Percentiles rank a stretch among this genome's conserved stretches.
Conservation (phyloP, 2,888 invertebrate genomes). For the Conomelus anceps region DNA sequence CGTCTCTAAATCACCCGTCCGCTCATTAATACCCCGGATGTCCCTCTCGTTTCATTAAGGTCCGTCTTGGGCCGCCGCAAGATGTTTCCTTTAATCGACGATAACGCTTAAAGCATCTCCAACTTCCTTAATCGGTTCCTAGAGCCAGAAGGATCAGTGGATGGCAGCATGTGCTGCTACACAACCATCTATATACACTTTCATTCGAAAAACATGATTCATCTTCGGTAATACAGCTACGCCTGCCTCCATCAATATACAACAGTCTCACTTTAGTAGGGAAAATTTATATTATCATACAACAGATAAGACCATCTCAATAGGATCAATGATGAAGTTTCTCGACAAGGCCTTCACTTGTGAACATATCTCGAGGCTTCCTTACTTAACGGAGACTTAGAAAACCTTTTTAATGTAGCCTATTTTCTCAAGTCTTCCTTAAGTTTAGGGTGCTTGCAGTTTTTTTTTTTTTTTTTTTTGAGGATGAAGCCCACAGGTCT, state of each 20-base stretch:
- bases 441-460: too few relatives aligned
- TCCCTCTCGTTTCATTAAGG: neutral
- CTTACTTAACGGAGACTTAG: too few relatives aligned
- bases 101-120: neutral
- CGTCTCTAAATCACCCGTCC: neutral
- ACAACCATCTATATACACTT: too few relatives aligned
- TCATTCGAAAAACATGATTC: neutral
- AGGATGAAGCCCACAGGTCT: too few relatives aligned
- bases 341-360: too few relatives aligned
- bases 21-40: neutral
- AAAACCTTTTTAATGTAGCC: too few relatives aligned
- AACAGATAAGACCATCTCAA: neutral
- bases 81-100: neutral
- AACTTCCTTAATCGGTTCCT: neutral
- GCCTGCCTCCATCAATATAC: too few relatives aligned
- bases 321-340: neutral
- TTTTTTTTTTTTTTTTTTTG: too few relatives aligned
- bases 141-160: neutral
- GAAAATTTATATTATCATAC: neutral
- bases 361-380: too few relatives aligned
- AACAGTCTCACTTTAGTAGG: neutral
- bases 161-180: neutral
- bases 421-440: too few relatives aligned
- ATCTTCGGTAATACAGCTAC: neutral
- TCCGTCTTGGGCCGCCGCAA: neutral